Conservation (phyloP, 2,797 vertebrate species). For the Hephaestus fuliginosus region DNA sequence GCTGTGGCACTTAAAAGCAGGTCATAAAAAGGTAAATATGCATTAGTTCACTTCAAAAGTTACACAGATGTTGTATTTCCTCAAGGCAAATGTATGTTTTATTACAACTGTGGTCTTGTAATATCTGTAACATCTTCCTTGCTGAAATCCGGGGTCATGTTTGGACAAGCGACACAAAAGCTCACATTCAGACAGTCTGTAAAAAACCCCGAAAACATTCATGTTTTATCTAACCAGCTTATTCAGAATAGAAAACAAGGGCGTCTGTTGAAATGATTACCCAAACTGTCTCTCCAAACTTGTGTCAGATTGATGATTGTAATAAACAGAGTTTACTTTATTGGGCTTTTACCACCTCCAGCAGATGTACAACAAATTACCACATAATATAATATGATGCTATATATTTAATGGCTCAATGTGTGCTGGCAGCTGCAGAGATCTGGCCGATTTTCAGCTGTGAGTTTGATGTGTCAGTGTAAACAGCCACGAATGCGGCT, state of each 20-base stretch:
- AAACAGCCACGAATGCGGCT: constrained; percentile 33
- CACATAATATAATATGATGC: background rate
- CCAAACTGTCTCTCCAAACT: background rate
- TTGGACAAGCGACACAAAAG: background rate
- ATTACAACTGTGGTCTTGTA: background rate
- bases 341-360: background rate
- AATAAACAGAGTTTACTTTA: background rate
- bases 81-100: background rate
- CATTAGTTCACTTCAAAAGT: background rate
- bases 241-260: constrained; percentile 4
- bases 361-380: background rate
- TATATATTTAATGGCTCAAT: constrained; percentile 2
- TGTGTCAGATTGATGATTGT: background rate
- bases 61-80: background rate
- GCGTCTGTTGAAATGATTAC: background rate
- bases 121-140: no score
- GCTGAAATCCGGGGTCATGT: background rate
- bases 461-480: constrained; percentile 29
- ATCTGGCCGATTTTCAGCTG: constrained; percentile 12
- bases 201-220: background rate
- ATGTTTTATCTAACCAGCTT: background rate
- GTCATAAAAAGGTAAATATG: background rate
- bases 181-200: background rate
- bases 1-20: no score
- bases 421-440: constrained; percentile 6